Conservation (phyloP, 2,113 vertebrate genomes). For the Tetraodon nigroviridis region DNA sequence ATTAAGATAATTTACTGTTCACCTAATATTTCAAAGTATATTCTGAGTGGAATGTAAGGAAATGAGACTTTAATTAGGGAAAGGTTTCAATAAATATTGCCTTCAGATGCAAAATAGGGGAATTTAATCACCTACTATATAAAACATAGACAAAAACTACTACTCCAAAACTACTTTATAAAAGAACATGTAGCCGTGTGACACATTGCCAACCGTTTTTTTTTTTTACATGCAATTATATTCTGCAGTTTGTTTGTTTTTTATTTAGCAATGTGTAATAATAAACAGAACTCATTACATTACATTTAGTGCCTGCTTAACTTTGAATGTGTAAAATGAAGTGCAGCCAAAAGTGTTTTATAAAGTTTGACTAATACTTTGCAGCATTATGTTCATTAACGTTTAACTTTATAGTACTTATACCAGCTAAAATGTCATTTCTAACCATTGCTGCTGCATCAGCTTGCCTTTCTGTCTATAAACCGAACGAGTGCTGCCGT, state of each 20-base stretch:
- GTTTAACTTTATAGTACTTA: background rate
- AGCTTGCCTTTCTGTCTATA: background rate
- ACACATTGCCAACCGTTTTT: no score
- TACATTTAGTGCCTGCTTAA: background rate
- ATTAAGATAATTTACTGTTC: no score
- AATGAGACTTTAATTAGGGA: background rate
- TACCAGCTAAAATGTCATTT: background rate
- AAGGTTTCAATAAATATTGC: conserved; percentile 9
- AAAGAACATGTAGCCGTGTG: no score
- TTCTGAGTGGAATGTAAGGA: background rate
- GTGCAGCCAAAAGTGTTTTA: background rate
- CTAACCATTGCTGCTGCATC: background rate
- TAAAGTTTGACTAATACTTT: background rate
- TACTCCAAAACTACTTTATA: no score
- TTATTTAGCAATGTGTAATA: no score
- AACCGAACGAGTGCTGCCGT: no score
- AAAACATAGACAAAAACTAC: no score
- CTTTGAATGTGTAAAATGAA: conserved; percentile 8
- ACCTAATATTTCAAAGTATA: background rate
- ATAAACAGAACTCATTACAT: no score
- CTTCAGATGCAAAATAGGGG: no score
- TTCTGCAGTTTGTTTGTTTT: no score
- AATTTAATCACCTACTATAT: no score
- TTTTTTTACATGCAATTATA: no score
- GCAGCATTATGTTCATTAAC: background rate